Evolutionary conservation across 1,140 invertebrate species (phyloP).

Genomic region (Drosophila nigromelanica): DNA sequence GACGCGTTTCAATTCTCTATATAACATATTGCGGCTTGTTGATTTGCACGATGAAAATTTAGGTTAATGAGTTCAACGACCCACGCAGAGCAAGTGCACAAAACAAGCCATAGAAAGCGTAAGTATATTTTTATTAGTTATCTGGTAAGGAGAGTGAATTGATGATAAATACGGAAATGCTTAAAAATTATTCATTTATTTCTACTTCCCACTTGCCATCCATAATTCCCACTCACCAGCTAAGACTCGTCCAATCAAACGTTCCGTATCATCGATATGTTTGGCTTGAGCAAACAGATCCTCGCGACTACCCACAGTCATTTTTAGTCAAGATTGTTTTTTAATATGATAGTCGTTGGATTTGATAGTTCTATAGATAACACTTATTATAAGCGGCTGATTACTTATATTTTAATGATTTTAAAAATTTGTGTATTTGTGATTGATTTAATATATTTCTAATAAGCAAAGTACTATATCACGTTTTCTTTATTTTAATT

Average conservation of each 20-base stretch:
- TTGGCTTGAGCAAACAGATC: conserved; percentile 80
- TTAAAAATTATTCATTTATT: too few relatives aligned
- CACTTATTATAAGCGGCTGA: not conserved
- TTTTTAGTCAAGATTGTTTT: conserved; percentile 24
- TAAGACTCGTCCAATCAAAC: conserved; percentile 75
- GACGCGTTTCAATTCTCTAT: conserved; percentile 13
- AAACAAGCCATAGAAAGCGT: conserved; percentile 62
- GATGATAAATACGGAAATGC: conserved; percentile 1
- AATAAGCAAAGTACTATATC: conserved; percentile 27
- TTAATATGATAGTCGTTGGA: not conserved
- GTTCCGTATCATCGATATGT: conserved; percentile 78
- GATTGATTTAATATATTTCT: conserved; percentile 10
- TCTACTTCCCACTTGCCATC: conserved; percentile 61
- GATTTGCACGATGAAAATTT: conserved; percentile 66
- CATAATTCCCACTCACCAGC: conserved; percentile 75
- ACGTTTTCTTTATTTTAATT: conserved; percentile 3
- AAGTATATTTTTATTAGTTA: conserved; percentile 16
- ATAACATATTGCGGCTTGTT: conserved; percentile 33
- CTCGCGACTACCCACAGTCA: conserved; percentile 79
- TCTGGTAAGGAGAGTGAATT: not conserved
- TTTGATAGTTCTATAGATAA: not conserved
- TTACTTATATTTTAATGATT: not conserved
- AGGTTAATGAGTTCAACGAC: conserved; percentile 79
- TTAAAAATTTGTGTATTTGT: conserved; percentile 1
- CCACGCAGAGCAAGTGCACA: conserved; percentile 57